Conservation (phyloP, 2,888 invertebrate species). For the Bhutanitis thaidina region DNA sequence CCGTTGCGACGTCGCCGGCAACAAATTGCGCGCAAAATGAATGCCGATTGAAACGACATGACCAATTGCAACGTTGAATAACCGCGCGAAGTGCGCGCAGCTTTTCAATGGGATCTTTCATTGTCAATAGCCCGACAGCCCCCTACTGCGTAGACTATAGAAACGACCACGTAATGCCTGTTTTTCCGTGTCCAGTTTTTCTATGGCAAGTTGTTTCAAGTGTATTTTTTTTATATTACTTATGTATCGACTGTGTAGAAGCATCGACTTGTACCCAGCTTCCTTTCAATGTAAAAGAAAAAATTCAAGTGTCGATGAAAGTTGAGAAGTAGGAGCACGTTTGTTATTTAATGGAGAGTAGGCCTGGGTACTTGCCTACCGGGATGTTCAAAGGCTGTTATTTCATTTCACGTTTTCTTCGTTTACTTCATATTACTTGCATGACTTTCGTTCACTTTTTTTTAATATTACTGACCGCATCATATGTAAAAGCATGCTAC, state of each 20-base stretch:
- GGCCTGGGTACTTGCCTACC: too few species aligned
- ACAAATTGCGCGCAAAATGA: constrained; percentile 50
- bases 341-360: too few species aligned
- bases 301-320: neutral
- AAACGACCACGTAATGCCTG: constrained; percentile 2
- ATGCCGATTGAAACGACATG: constrained; percentile 41
- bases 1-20: constrained; percentile 32
- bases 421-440: too few species aligned
- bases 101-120: constrained; percentile 13
- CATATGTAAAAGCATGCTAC: too few species aligned
- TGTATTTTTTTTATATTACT: constrained; percentile 10
- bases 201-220: neutral
- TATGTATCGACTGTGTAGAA: constrained; percentile 8
- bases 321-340: too few species aligned
- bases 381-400: too few species aligned
- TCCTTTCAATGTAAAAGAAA: neutral
- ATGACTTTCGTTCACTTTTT: too few species aligned
- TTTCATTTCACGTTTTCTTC: too few species aligned
- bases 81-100: too few species aligned
- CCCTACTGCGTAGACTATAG: constrained; percentile 8
- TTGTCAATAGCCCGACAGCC: constrained; percentile 12
- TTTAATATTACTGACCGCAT: too few species aligned
- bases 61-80: constrained; percentile 24
- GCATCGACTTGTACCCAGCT: neutral
- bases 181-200: constrained; percentile 13